A percentile compares a stretch with the other conserved stretches of the same genome.
Evolutionary conservation across 2,113 vertebrate genomes (phyloP).

Genomic region (Sterrhoptilus dennistouni): DNA sequence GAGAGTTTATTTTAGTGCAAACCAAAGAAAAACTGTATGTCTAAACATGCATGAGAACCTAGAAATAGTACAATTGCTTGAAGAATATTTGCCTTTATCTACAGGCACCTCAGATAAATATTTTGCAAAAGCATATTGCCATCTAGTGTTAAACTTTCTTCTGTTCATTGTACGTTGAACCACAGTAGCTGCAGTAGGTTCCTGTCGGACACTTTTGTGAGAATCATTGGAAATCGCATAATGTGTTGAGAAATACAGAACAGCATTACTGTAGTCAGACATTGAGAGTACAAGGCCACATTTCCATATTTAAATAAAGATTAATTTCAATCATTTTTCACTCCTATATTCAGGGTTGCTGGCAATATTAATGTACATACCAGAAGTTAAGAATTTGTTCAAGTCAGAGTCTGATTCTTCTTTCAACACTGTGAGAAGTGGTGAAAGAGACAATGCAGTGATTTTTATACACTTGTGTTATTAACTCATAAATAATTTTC

Average conservation of each 20-base stretch:
- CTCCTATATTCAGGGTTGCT: neutral
- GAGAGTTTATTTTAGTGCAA: neutral
- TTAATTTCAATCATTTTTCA: neutral
- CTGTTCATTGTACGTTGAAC: neutral
- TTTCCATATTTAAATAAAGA: neutral
- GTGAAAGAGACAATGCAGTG: neutral
- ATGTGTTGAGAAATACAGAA: neutral
- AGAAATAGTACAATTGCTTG: neutral
- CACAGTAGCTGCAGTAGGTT: neutral
- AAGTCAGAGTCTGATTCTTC: neutral
- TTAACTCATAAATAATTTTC: neutral
- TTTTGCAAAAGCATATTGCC: slow-evolving; percentile 41
- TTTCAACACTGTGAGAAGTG: neutral
- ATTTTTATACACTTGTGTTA: neutral
- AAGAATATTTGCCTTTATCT: neutral
- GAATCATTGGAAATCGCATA: neutral
- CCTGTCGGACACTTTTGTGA: neutral
- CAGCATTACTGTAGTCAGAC: neutral
- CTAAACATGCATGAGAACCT: neutral
- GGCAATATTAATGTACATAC: neutral
- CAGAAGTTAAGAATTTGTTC: neutral
- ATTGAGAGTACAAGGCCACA: neutral
- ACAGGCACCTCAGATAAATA: neutral
- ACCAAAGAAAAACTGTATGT: neutral
- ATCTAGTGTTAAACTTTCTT: slow-evolving; percentile 43